Evolutionary conservation across 2,797 vertebrate species (phyloP).

Genomic region (Decapterus maruadsi): DNA sequence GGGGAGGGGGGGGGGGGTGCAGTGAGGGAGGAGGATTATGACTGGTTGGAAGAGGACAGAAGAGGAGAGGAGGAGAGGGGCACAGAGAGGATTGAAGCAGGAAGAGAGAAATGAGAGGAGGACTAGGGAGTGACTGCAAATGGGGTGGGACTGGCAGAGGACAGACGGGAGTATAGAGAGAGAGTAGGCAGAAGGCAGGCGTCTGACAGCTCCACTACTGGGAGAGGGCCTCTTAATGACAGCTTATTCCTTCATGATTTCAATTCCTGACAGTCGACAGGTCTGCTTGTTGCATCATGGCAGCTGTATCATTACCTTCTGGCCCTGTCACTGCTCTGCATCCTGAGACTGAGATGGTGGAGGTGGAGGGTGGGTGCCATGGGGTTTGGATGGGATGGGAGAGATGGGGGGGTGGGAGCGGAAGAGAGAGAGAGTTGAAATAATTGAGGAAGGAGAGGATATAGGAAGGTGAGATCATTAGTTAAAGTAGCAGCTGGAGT

Average conservation of each 20-base stretch:
- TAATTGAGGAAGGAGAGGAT: slow-evolving; percentile 61
- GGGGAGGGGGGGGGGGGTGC: slow-evolving; percentile 15
- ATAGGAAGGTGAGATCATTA: slow-evolving; percentile 79
- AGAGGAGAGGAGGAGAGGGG: slow-evolving; percentile 60
- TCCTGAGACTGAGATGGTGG: slow-evolving; percentile 78
- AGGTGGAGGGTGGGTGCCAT: slow-evolving; percentile 70
- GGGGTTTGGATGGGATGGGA: slow-evolving; percentile 42
- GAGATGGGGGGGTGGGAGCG: slow-evolving; percentile 14
- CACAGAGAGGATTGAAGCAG: slow-evolving; percentile 69
- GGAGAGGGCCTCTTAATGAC: slow-evolving; percentile 94
- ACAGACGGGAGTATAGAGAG: slow-evolving; percentile 67
- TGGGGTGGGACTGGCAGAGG: slow-evolving; percentile 80
- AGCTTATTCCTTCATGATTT: slow-evolving; percentile 99
- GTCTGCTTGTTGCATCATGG: slow-evolving; percentile 95
- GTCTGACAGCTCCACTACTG: slow-evolving; percentile 93
- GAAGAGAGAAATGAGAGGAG: slow-evolving; percentile 76
- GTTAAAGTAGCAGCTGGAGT: slow-evolving; percentile 53
- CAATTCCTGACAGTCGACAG: slow-evolving; percentile 96
- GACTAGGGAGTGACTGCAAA: slow-evolving; percentile 81
- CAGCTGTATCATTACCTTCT: slow-evolving; percentile 97
- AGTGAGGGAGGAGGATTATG: slow-evolving; percentile 56
- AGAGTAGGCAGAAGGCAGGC: slow-evolving; percentile 79
- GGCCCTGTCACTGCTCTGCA: slow-evolving; percentile 92
- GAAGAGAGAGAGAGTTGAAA: slow-evolving; percentile 40
- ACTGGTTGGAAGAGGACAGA: slow-evolving; percentile 75